Evolutionary conservation across 1,140 invertebrate genomes (phyloP).

Genomic region (Ostrea denselamellosa): DNA sequence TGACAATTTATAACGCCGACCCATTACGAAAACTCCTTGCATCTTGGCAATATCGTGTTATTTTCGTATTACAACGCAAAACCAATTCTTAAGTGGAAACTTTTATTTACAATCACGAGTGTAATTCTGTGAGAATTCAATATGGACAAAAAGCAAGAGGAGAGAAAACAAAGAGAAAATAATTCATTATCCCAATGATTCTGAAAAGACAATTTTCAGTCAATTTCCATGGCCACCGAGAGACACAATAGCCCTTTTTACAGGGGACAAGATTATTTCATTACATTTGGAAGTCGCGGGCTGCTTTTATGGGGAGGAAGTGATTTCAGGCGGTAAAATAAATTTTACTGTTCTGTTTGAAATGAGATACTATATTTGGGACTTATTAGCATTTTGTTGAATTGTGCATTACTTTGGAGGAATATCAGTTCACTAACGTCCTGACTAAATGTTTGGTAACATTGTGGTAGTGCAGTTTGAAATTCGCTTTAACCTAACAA

Average conservation of each 20-base stretch:
- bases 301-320: neutral
- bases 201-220: neutral
- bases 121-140: neutral
- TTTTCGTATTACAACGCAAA: neutral
- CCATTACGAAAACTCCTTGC: neutral
- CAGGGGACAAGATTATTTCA: neutral
- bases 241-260: neutral
- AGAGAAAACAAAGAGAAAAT: neutral
- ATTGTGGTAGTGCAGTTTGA: too few relatives aligned
- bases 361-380: too few relatives aligned
- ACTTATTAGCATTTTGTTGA: too few relatives aligned
- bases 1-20: neutral
- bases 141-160: neutral
- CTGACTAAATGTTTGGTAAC: too few relatives aligned
- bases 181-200: neutral
- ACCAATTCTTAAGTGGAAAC: neutral
- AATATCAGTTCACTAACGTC: too few relatives aligned
- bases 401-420: too few relatives aligned
- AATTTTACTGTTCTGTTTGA: neutral
- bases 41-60: neutral
- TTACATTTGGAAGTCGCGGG: neutral
- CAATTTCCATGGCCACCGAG: neutral
- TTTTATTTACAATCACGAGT: conserved; percentile 9
- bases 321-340: neutral
- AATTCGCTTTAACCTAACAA: too few relatives aligned